These are phyloP conservation scores for Grammomys dolichurus DNA, from an alignment of 2,113 vertebrate genomes.

Conservation along the genomic window DNA sequence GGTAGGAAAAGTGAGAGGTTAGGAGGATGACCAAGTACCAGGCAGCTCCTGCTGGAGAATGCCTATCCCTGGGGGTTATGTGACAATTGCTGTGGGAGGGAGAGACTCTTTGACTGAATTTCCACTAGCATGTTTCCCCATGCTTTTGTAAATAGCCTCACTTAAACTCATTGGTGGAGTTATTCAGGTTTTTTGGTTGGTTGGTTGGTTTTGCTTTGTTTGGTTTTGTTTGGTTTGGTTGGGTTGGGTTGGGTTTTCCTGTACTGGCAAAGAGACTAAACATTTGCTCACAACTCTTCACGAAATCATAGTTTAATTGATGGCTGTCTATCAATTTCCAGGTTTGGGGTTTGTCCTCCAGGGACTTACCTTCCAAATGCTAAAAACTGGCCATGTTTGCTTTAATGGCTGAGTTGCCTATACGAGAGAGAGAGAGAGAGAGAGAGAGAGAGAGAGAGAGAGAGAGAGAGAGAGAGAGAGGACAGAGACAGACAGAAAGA, in stretches of 20 bases:
- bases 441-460: too few species aligned
- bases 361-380: neutral
- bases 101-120: neutral
- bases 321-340: neutral
- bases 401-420: neutral
- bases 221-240: neutral
- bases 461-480: neutral
- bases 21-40: neutral
- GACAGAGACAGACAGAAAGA: neutral
- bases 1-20: neutral
- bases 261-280: neutral
- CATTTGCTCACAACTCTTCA: neutral
- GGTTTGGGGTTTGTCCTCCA: neutral
- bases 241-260: too few species aligned
- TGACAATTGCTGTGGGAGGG: neutral
- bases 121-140: too few species aligned
- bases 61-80: neutral
- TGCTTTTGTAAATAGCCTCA: neutral
- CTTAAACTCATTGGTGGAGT: neutral
- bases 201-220: neutral
- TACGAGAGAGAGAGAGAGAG: too few species aligned
- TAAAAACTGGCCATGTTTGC: neutral
- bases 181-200: too few species aligned
- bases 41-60: neutral
- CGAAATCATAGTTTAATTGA: neutral